phyloP scores from a whole-genome alignment of 2,797 vertebrate species.

The Leptatherina wallacei region DNA sequence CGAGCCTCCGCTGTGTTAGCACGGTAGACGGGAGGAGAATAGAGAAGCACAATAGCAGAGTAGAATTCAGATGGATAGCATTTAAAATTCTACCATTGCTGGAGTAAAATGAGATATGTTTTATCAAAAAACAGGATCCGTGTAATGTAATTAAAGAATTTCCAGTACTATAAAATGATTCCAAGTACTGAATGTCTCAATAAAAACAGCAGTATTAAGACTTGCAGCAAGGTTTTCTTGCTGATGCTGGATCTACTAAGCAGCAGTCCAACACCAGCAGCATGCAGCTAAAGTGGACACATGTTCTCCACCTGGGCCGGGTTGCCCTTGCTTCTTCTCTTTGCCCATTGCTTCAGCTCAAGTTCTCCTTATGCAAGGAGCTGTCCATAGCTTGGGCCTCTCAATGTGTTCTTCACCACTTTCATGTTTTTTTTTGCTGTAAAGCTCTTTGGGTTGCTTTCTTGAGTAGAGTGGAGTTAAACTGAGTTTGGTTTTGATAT shows the following conservation, averaged over 20 bases:
- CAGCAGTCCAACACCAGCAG: background rate
- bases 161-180: background rate
- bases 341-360: too few species aligned
- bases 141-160: slow-evolving; percentile 1
- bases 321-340: too few species aligned
- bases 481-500: too few species aligned
- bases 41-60: slow-evolving; percentile 20
- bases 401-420: too few species aligned
- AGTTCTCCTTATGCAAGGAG: too few species aligned
- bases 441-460: too few species aligned
- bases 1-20: slow-evolving; percentile 48
- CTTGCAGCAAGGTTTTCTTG: background rate
- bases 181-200: background rate
- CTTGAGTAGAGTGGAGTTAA: too few species aligned
- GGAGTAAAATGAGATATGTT: slow-evolving; percentile 12
- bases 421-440: too few species aligned
- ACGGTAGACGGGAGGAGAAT: slow-evolving; percentile 41
- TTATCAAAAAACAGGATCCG: background rate
- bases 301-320: background rate
- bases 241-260: too few species aligned
- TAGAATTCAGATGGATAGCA: slow-evolving; percentile 24
- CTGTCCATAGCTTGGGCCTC: too few species aligned
- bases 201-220: background rate
- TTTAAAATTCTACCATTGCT: slow-evolving; percentile 28
- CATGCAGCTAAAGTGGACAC: background rate